phyloP scores from a whole-genome alignment of 2,113 vertebrate species.

The Halichoerus grypus region DNA sequence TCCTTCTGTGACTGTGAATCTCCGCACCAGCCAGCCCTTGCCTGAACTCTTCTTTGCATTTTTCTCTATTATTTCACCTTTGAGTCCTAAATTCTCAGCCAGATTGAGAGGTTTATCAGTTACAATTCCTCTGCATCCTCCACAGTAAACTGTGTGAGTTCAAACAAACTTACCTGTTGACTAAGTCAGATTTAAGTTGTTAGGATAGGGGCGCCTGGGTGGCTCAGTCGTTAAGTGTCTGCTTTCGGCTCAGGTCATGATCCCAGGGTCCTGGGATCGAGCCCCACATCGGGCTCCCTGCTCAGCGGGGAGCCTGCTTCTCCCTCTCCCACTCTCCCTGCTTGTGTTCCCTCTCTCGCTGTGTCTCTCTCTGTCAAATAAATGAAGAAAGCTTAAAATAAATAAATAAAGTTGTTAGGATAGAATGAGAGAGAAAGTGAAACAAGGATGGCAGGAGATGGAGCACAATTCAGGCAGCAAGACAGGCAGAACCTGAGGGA shows the following conservation, averaged over 20 bases:
- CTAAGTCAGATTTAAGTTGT: neutral
- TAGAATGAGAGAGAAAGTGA: neutral
- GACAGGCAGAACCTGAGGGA: neutral
- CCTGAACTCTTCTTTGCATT: neutral
- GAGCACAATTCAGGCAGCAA: neutral
- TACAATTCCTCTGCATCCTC: slow-evolving; percentile 8
- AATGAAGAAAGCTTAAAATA: no score
- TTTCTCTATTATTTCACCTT: neutral
- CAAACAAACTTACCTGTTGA: neutral
- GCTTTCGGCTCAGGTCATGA: no score
- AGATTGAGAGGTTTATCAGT: neutral
- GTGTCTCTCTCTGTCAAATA: no score
- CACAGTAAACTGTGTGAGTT: neutral
- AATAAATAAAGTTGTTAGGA: neutral
- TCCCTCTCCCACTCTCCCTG: no score
- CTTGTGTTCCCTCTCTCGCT: no score
- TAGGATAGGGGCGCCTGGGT: neutral
- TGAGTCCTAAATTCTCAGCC: neutral
- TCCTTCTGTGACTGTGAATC: neutral
- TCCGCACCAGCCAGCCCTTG: neutral
- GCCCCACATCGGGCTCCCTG: no score
- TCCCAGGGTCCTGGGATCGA: no score
- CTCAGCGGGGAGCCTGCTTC: no score
- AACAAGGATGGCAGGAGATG: neutral
- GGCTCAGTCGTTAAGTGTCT: no score